These are phyloP conservation scores for Cactoblastis cactorum DNA, from an alignment of 2,888 invertebrate species.

Conservation along the genomic window DNA sequence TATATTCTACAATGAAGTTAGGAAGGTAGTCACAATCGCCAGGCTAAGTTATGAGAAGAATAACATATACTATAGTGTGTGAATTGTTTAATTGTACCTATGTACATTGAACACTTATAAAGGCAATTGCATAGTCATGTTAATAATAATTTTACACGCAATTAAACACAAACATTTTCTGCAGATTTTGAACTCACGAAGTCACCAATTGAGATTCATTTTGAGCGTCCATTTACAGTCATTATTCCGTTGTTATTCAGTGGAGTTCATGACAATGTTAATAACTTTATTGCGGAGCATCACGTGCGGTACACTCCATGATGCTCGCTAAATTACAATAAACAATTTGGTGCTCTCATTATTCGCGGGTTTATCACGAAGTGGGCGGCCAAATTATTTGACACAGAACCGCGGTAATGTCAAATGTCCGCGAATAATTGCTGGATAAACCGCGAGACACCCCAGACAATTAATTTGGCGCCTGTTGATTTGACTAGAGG, in stretches of 20 bases:
- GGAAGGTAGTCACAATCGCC: conserved; percentile 3
- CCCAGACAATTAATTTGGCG: conserved; percentile 66
- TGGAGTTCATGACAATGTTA: conserved; percentile 36
- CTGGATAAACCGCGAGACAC: conserved; percentile 66
- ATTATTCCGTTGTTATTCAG: conserved; percentile 20
- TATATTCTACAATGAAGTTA: too few species aligned
- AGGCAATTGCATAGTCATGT: conserved; percentile 3
- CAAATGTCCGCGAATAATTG: conserved; percentile 71
- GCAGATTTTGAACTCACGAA: conserved; percentile 6
- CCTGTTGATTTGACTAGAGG: conserved; percentile 48
- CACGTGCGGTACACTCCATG: conserved; percentile 64
- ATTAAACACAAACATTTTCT: conserved; percentile 3
- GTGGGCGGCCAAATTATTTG: conserved; percentile 65
- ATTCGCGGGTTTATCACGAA: conserved; percentile 66
- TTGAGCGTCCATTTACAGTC: conserved; percentile 13
- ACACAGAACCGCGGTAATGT: conserved; percentile 67
- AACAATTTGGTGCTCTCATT: conserved; percentile 73
- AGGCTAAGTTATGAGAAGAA: conserved; percentile 5
- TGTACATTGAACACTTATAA: background rate
- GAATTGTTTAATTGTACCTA: conserved; percentile 3
- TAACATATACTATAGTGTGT: conserved; percentile 1
- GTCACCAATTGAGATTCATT: conserved; percentile 11
- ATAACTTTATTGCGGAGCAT: conserved; percentile 65
- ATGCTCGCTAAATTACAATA: conserved; percentile 69
- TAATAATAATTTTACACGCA: conserved; percentile 5